Evolutionary conservation across 2,797 vertebrate species (phyloP), one percentile per base, ranked within the genome.

Genomic region (Channallabes apus): DNA sequence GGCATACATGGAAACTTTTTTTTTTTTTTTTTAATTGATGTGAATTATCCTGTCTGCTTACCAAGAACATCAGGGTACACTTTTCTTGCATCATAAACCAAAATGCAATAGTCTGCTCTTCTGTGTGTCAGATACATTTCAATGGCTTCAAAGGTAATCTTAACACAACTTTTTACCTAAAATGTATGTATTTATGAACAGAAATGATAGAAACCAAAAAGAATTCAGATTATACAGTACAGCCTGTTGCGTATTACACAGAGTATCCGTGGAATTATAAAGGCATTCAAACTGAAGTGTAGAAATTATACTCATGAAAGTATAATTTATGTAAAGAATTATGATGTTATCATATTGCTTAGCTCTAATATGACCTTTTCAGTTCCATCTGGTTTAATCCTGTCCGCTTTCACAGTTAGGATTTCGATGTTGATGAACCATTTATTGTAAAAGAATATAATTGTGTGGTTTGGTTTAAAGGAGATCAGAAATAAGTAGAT

Each of bases 371-470:
- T 51, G 6, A 73, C 24, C 5, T 75, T 75, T 54, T 29, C n/a
- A 54, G 46, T 75, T 75, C 22, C 24, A 29, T n/a, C 72, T 54
- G 17, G 24, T 54, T 75, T 3, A 75, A 18, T 17, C n/a, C 6
- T 54, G 41, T 24, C 12, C 18, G 46, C 72, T 75, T 75, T n/a
- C n/a, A 75, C 15, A 27, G 6, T 51, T 73, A 73, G n/a, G 2
- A 73, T 73, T 27, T 54, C 29, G 3, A 29, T 56, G n/a, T 56
- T 29, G n/a, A 75, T 77, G 29, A 54, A 54, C 24, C 15, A 6
- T 73, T 59, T 58, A 77, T 35, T 77, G 56, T 6, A 51, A 76
- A 76, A 58, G n/a, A 80, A 46, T 2, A 65, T 46, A 80, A 62
- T 27, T n/a, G 18, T 80, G 38, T 24, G 4, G 59, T 17, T 62